Conservation (phyloP, 2,113 vertebrate species). For the Atractosteus spatula region DNA sequence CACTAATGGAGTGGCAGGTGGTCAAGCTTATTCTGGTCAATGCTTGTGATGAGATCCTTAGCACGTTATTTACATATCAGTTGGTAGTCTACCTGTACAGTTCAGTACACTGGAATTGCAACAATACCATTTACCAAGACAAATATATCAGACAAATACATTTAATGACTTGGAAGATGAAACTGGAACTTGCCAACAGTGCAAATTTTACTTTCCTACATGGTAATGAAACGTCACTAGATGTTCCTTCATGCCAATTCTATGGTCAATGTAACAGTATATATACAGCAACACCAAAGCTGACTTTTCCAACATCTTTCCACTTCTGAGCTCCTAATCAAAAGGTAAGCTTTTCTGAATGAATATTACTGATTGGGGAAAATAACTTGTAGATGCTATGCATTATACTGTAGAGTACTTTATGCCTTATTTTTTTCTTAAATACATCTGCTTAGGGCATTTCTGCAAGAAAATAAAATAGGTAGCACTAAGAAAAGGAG, state of each 20-base stretch:
- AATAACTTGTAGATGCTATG: too few relatives aligned
- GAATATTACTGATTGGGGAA: too few relatives aligned
- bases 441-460: too few relatives aligned
- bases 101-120: neutral
- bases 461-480: too few relatives aligned
- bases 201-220: neutral
- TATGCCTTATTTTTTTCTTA: too few relatives aligned
- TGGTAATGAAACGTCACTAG: neutral
- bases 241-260: too few relatives aligned
- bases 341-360: neutral
- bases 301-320: neutral
- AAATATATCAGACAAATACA: neutral
- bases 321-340: neutral
- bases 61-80: too few relatives aligned
- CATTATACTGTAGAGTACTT: too few relatives aligned
- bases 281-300: neutral
- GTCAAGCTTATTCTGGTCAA: neutral
- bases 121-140: neutral
- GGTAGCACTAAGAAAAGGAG: too few relatives aligned
- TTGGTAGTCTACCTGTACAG: neutral
- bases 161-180: neutral
- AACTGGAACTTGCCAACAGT: neutral
- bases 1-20: constrained; percentile 1
- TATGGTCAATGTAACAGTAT: neutral
- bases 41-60: neutral